Percentiles rank a stretch among this genome's conserved stretches.
phyloP scores from a whole-genome alignment of 2,888 invertebrate genomes.

The Eremobia ochroleuca region DNA sequence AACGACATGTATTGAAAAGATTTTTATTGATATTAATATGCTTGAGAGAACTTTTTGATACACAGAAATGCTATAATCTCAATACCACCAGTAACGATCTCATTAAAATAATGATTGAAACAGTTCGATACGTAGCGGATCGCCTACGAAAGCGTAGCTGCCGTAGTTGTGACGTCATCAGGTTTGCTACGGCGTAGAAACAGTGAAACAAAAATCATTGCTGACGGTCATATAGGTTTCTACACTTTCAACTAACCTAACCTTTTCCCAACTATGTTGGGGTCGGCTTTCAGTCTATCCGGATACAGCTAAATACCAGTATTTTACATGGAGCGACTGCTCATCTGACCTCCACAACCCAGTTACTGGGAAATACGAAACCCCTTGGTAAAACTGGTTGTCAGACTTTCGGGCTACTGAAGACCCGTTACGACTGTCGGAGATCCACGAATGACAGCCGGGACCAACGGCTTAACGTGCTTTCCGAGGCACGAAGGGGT shows the following conservation, averaged over 20 bases:
- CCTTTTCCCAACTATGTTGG: too few species aligned
- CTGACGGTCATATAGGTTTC: not conserved
- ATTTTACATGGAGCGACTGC: too few species aligned
- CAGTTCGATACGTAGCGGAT: constrained; percentile 2
- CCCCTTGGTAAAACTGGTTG: too few species aligned
- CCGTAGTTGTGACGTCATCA: constrained; percentile 1
- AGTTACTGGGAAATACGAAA: too few species aligned
- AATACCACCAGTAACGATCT: not conserved
- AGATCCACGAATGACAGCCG: too few species aligned
- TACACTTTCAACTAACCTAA: not conserved
- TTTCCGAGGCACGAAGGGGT: too few species aligned
- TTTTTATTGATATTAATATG: not conserved
- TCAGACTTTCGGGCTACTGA: too few species aligned
- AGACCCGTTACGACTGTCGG: too few species aligned
- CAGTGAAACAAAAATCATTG: not conserved
- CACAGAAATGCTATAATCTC: not conserved
- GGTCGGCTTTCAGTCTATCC: too few species aligned
- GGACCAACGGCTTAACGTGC: too few species aligned
- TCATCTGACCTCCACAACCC: too few species aligned
- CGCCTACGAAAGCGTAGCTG: constrained; percentile 28
- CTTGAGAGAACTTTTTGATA: not conserved
- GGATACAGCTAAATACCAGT: too few species aligned
- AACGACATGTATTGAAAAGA: constrained; percentile 1
- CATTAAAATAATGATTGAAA: constrained; percentile 31
- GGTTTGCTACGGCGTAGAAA: constrained; percentile 27